A percentile compares a stretch with the other conserved stretches of the same genome.
Evolutionary conservation across 2,113 vertebrate genomes (phyloP).

Genomic region (Lanius ludovicianus): DNA sequence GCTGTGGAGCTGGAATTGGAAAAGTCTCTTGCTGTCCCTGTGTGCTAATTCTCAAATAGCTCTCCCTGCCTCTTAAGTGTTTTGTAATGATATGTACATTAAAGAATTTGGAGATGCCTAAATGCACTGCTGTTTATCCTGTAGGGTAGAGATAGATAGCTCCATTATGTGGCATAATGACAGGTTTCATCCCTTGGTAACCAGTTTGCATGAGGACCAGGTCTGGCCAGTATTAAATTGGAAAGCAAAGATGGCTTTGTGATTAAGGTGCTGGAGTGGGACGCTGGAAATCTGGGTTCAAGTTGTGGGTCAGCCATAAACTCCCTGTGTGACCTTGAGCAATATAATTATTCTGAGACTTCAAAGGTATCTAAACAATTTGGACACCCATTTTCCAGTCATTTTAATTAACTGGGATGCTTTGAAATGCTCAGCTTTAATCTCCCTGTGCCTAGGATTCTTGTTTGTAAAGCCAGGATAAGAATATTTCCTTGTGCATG

Average conservation of each 20-base stretch:
- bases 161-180: conserved; percentile 38
- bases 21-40: not conserved
- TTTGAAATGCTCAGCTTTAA: conserved; percentile 66
- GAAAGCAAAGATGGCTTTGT: conserved; percentile 57
- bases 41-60: not conserved
- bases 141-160: conserved; percentile 37
- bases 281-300: conserved; percentile 62
- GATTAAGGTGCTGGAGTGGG: conserved; percentile 56
- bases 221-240: conserved; percentile 62
- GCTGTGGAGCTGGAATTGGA: not conserved
- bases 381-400: conserved; percentile 65
- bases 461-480: conserved; percentile 50
- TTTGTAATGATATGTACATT: not conserved
- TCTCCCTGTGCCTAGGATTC: conserved; percentile 38
- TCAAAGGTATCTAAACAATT: conserved; percentile 68
- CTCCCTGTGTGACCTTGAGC: conserved; percentile 62
- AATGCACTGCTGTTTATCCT: conserved; percentile 50
- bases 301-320: conserved; percentile 59
- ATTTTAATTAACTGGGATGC: conserved; percentile 67
- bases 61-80: not conserved
- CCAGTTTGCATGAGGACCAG: conserved; percentile 51
- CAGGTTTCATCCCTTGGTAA: conserved; percentile 10
- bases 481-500: not conserved
- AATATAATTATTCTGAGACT: conserved; percentile 55
- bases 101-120: not conserved